Evolutionary conservation across 2,113 vertebrate genomes (phyloP).

Genomic region (Ploceus nigricollis): DNA sequence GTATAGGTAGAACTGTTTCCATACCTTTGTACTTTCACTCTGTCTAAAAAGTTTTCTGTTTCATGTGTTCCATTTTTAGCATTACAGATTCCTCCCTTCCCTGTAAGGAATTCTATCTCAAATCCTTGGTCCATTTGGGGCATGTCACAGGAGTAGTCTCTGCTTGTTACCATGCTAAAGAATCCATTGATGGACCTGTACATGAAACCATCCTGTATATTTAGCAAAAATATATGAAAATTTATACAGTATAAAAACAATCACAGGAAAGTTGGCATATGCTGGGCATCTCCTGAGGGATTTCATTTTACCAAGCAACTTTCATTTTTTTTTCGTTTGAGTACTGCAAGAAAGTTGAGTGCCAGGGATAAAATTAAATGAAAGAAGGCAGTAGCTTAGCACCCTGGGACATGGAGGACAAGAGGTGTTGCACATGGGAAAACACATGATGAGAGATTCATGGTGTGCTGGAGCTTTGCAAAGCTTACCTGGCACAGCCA

Average conservation of each 20-base stretch:
- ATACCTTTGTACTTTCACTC: neutral
- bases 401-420: constrained; percentile 6
- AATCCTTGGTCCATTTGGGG: neutral
- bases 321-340: neutral
- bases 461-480: neutral
- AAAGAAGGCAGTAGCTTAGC: neutral
- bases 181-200: neutral
- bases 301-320: neutral
- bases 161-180: neutral
- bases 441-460: constrained; percentile 14
- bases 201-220: neutral
- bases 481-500: constrained; percentile 1
- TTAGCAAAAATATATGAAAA: neutral
- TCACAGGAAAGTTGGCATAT: neutral
- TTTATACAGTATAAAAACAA: neutral
- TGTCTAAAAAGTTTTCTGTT: neutral
- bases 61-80: neutral
- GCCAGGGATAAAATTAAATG: constrained; percentile 31
- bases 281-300: neutral
- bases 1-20: neutral
- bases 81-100: neutral
- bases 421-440: constrained; percentile 39
- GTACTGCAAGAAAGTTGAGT: neutral
- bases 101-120: neutral
- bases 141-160: neutral